These are phyloP conservation scores for Merops nubicus DNA, from an alignment of 2,113 vertebrate species.

Conservation along the genomic window DNA sequence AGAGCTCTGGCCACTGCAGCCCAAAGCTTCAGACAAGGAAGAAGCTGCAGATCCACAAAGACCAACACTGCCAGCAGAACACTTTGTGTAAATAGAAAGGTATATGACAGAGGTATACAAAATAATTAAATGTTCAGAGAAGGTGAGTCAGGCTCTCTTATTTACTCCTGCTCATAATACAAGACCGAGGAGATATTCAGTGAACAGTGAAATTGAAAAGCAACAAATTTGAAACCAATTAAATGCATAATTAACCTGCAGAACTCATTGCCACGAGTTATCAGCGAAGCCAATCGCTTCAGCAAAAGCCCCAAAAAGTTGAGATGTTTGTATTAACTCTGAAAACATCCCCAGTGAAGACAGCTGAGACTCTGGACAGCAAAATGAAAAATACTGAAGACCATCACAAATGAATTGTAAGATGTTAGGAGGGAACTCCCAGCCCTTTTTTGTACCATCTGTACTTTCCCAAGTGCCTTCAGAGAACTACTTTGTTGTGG, in stretches of 20 bases:
- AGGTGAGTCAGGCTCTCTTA: slow-evolving; percentile 23
- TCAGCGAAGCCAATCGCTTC: neutral
- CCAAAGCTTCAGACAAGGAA: neutral
- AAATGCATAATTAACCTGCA: slow-evolving; percentile 71
- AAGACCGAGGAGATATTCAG: slow-evolving; percentile 41
- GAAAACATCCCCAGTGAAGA: neutral
- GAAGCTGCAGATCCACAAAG: neutral
- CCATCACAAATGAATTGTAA: rapidly evolving
- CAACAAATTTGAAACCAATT: slow-evolving; percentile 71
- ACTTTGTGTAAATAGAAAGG: neutral
- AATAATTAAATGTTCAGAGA: slow-evolving; percentile 47
- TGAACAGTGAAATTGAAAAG: slow-evolving; percentile 77
- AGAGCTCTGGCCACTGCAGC: neutral
- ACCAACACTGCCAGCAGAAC: neutral
- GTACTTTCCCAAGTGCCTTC: neutral
- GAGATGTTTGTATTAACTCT: neutral
- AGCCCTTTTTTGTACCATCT: neutral
- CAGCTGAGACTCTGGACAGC: neutral
- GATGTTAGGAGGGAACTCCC: neutral
- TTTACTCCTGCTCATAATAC: slow-evolving; percentile 42
- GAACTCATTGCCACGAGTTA: slow-evolving; percentile 59
- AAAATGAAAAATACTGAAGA: rapidly evolving
- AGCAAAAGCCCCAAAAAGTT: neutral
- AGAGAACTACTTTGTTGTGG: neutral
- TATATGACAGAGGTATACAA: neutral